Evolutionary conservation across 2,113 vertebrate genomes (phyloP).

Genomic region (Catharus bicknelli): DNA sequence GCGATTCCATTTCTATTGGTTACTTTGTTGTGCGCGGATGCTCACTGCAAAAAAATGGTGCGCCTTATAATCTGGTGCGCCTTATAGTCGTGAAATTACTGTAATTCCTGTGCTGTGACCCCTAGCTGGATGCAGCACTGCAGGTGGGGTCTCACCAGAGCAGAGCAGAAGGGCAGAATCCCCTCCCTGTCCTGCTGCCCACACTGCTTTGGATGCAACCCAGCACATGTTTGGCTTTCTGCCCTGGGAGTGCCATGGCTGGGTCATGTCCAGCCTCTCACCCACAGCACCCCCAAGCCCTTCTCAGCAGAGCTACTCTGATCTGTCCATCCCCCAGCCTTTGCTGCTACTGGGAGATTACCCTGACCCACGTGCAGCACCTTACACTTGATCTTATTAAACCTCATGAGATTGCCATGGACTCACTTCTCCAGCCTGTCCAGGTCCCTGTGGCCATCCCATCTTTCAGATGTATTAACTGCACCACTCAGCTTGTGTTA

Average conservation of each 20-base stretch:
- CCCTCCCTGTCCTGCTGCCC: background rate
- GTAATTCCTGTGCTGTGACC: background rate
- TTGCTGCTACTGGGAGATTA: accelerated
- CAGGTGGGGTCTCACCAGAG: background rate
- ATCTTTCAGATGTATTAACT: background rate
- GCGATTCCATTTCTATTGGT: too few relatives aligned
- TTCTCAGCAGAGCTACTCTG: accelerated
- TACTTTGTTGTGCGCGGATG: too few relatives aligned
- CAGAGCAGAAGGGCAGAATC: background rate
- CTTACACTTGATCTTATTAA: background rate
- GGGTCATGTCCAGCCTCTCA: background rate
- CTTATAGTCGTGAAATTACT: too few relatives aligned
- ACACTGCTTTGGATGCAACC: background rate
- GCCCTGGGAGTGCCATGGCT: background rate
- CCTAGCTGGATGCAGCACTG: background rate
- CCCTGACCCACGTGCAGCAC: background rate
- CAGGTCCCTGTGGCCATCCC: background rate
- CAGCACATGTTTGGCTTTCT: background rate
- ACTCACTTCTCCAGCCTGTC: background rate
- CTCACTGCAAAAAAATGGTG: too few relatives aligned
- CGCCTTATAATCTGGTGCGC: too few relatives aligned
- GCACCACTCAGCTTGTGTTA: background rate
- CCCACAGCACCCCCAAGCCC: accelerated
- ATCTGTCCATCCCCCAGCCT: background rate
- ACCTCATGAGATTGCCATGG: too few relatives aligned